Evolutionary conservation across 2,888 invertebrate genomes (phyloP), one percentile per base, ranked within the genome.

Genomic region (Diaperis boleti): DNA sequence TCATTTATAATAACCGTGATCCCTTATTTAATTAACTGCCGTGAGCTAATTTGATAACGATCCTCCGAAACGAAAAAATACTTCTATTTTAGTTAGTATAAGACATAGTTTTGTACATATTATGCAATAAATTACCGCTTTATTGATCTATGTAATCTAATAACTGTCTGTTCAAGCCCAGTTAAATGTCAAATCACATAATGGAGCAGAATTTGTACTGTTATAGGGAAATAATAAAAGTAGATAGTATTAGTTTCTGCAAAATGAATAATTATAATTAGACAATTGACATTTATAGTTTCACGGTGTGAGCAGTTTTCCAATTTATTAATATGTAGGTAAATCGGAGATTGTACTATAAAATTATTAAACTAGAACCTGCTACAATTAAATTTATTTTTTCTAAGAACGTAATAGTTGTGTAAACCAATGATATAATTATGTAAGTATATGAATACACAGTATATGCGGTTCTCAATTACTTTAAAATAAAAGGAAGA

Each of bases 1-100:
- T 54, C 54, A 54, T 54, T 42, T 42, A 54, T 54, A 54, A 54
- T 54, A 54, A 49, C 13, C 35, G 35, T 39, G 29, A 15, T 37
- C 33, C 20, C 37, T 10, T 31, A 17, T 54, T 54, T 54, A 54
- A 54, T 54, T 54, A 54, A 54, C 54, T 18, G 42, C 42, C 54
- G 52, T 17, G 31, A 41, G n/a, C 20, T 26, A 17, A 54, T 42
- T 54, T 54, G 54, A 54, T 54, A 31, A 41, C 13, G 31, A 20
- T 20, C 5, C 33, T 33, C 11, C 6, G 6, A 5, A 26, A 13
- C 5, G 11, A 3, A 10, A 33, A 35, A 39, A 39, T 1, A 41
- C 22, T 33, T 11, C 33, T 11, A 13, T 33, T 33, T 33, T n/a
- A 13, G n/a, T 10, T 33, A 39, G 15, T 29, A 26, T 45, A 42